Conservation (phyloP, 2,113 vertebrate genomes). For the Poeciliopsis retropinna region DNA sequence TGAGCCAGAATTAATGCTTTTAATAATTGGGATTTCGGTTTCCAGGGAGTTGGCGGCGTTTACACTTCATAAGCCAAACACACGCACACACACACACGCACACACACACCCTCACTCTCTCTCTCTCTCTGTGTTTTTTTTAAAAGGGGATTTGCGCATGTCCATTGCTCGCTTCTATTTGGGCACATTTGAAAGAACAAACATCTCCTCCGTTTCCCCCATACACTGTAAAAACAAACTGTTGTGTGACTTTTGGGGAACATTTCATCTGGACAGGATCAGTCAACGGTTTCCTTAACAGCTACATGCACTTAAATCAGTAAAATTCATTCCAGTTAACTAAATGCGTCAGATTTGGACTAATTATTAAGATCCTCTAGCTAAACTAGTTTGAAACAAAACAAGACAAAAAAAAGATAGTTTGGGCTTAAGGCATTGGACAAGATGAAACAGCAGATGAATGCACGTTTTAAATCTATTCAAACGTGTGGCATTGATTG, state of each 20-base stretch:
- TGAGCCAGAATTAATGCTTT: constrained; percentile 96
- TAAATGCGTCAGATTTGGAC: background rate
- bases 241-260: too few species aligned
- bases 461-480: background rate
- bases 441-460: background rate
- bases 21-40: constrained; percentile 98
- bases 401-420: background rate
- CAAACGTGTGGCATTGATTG: background rate
- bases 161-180: background rate
- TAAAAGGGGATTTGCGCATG: background rate
- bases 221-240: background rate
- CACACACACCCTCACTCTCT: background rate
- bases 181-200: constrained; percentile 18
- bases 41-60: constrained; percentile 89
- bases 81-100: background rate
- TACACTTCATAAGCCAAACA: constrained; percentile 79
- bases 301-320: background rate
- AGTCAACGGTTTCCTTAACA: too few species aligned
- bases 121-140: background rate
- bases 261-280: too few species aligned
- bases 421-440: background rate
- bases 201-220: constrained; percentile 30
- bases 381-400: background rate
- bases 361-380: background rate
- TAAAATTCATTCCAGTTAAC: background rate